phyloP scores from a whole-genome alignment of 30 jellyfish, hydroid and myxozoan species.

The Aurelia sp. region DNA sequence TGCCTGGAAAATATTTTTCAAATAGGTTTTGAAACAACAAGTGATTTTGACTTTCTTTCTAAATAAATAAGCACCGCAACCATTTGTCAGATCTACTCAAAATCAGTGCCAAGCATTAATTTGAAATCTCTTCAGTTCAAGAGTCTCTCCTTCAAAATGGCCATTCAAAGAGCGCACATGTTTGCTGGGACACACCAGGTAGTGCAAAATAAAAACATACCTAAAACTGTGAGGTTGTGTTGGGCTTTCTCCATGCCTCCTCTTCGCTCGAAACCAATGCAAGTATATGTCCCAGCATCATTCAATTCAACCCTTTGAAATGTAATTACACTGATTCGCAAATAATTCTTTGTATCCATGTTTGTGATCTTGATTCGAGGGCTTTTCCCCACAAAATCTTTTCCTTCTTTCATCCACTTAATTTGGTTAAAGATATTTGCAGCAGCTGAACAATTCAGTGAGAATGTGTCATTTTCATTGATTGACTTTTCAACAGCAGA shows the following conservation, averaged over 20 bases:
- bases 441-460: slow-evolving; percentile 38
- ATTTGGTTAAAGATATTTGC: neutral
- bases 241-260: slow-evolving; percentile 51
- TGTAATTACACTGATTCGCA: slow-evolving; percentile 5
- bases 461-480: slow-evolving; percentile 39
- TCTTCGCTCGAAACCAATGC: slow-evolving; percentile 40
- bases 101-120: too few relatives aligned
- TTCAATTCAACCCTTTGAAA: slow-evolving; percentile 34
- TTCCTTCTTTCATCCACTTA: slow-evolving; percentile 60
- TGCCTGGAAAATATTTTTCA: too few relatives aligned
- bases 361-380: neutral
- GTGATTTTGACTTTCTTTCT: too few relatives aligned
- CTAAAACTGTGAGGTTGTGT: slow-evolving; percentile 30
- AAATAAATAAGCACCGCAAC: too few relatives aligned
- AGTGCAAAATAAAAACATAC: neutral
- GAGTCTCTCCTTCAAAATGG: too few relatives aligned
- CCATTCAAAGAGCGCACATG: too few relatives aligned
- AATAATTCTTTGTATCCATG: neutral
- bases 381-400: neutral
- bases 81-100: too few relatives aligned
- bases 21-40: too few relatives aligned
- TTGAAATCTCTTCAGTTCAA: too few relatives aligned
- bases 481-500: neutral
- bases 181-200: too few relatives aligned
- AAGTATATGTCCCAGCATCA: slow-evolving; percentile 71